These are phyloP conservation scores for Cecropterus lyciades DNA, from an alignment of 1,140 invertebrate species.

Conservation along the genomic window DNA sequence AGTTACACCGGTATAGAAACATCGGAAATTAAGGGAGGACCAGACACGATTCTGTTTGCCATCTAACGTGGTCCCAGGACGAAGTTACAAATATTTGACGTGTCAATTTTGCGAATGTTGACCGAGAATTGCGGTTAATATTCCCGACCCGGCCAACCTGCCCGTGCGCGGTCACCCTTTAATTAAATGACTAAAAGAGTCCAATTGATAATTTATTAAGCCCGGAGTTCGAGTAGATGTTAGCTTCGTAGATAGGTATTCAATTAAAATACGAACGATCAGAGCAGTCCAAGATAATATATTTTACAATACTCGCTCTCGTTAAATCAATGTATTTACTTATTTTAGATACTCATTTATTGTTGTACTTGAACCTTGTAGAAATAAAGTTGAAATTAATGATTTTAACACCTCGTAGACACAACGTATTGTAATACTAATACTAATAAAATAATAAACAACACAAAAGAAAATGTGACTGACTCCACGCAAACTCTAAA, in stretches of 20 bases:
- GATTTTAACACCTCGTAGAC: no score
- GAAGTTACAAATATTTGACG: slow-evolving; percentile 84
- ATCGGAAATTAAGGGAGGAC: slow-evolving; percentile 83
- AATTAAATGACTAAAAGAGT: slow-evolving; percentile 82
- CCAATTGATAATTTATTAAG: slow-evolving; percentile 73
- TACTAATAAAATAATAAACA: no score
- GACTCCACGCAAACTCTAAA: no score
- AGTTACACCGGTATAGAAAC: slow-evolving; percentile 60
- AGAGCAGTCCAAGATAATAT: slow-evolving; percentile 14
- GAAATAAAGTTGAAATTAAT: no score
- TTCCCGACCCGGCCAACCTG: slow-evolving; percentile 74
- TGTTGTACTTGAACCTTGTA: not conserved
- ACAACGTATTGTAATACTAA: no score
- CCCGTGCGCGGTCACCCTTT: slow-evolving; percentile 70
- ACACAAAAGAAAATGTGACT: no score
- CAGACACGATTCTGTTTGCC: slow-evolving; percentile 83
- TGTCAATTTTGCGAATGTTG: slow-evolving; percentile 84
- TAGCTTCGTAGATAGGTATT: slow-evolving; percentile 34
- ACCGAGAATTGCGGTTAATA: slow-evolving; percentile 83
- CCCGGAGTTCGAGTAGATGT: slow-evolving; percentile 41
- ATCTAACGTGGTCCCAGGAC: slow-evolving; percentile 82
- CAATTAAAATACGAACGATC: slow-evolving; percentile 24
- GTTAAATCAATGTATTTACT: not conserved
- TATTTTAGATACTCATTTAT: not conserved
- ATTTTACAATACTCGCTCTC: slow-evolving; percentile 1